phyloP scores from a whole-genome alignment of 2,113 vertebrate genomes.

The Cyphotilapia sp. region DNA sequence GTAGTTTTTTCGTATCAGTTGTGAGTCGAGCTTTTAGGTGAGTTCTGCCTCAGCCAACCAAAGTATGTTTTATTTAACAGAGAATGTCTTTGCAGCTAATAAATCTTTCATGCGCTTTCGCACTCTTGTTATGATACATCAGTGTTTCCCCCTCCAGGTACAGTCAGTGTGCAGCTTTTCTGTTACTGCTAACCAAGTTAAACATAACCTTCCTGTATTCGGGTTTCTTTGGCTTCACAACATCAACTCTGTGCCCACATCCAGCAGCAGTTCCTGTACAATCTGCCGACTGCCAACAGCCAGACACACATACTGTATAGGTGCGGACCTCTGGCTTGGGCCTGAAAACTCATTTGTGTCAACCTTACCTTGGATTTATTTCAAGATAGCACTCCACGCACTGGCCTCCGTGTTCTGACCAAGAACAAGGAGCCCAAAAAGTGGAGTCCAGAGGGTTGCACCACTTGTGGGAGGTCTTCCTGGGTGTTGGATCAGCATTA shows the following conservation, averaged over 20 bases:
- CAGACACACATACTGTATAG: background rate
- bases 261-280: conserved; percentile 34
- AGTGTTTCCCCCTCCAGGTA: background rate
- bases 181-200: conserved; percentile 2
- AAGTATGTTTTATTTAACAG: conserved; percentile 1
- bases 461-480: conserved; percentile 43
- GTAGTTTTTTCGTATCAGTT: background rate
- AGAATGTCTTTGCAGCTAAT: conserved; percentile 10
- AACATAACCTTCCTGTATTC: conserved; percentile 24
- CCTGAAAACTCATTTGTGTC: conserved; percentile 13
- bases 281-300: conserved; percentile 2
- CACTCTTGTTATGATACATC: background rate
- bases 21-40: background rate
- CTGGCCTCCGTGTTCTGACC: background rate
- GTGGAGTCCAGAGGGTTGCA: background rate
- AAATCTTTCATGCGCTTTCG: conserved; percentile 3
- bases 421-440: background rate
- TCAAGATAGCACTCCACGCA: background rate
- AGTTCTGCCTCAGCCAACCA: background rate
- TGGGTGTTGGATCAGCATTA: background rate
- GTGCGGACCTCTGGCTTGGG: conserved; percentile 6
- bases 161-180: conserved; percentile 1
- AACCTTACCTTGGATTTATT: background rate
- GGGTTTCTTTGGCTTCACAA: conserved; percentile 15
- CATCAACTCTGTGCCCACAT: conserved; percentile 1